Conservation (phyloP, 2,888 invertebrate genomes). For the Papilio elwesi region DNA sequence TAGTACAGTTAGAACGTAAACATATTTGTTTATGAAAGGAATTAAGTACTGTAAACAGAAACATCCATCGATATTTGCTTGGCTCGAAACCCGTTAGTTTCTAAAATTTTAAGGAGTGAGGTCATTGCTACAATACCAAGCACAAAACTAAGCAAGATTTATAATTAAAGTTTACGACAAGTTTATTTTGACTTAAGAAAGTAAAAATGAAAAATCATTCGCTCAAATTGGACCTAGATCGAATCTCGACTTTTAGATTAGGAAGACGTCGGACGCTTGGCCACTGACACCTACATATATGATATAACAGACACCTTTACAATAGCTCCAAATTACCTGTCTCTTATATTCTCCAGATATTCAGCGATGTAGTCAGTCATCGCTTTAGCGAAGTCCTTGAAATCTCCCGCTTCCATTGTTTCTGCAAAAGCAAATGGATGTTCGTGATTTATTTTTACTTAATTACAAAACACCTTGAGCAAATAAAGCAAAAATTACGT, state of each 20-base stretch:
- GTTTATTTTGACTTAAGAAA: too few relatives aligned
- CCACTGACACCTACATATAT: neutral
- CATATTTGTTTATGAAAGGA: neutral
- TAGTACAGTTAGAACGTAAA: too few relatives aligned
- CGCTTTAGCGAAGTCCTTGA: slow-evolving; percentile 94
- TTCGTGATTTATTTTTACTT: slow-evolving; percentile 19
- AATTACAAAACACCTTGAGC: slow-evolving; percentile 22
- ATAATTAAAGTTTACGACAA: too few relatives aligned
- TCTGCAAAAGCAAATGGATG: slow-evolving; percentile 58
- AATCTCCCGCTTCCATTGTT: slow-evolving; percentile 91
- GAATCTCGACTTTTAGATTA: neutral
- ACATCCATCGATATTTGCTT: neutral
- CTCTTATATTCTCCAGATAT: slow-evolving; percentile 96
- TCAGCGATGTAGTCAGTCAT: slow-evolving; percentile 97
- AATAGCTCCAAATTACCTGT: slow-evolving; percentile 85
- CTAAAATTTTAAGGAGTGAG: neutral
- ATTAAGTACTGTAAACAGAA: neutral
- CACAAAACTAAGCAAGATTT: too few relatives aligned
- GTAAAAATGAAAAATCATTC: neutral
- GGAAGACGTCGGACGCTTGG: neutral
- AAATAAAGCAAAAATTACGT: slow-evolving; percentile 21
- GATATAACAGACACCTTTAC: neutral
- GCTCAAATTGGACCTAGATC: neutral
- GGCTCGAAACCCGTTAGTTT: neutral
- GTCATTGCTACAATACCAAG: neutral